Evolutionary conservation across 2,113 vertebrate species (phyloP).

Genomic region (Martes martes): DNA sequence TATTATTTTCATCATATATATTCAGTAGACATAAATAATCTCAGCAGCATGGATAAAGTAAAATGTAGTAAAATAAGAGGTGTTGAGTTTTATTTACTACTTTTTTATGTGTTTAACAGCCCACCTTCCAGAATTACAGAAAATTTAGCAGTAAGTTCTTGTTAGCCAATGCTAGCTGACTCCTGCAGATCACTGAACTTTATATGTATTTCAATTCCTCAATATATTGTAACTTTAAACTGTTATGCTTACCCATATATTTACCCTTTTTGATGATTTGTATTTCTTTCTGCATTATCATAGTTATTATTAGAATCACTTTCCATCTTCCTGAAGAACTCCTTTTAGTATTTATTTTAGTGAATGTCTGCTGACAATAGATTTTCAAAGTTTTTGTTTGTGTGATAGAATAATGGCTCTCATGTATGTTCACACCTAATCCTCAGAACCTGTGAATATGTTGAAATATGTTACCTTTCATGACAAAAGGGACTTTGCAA

Average conservation of each 20-base stretch:
- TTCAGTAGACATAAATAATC: neutral
- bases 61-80: neutral
- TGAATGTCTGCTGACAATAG: neutral
- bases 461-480: neutral
- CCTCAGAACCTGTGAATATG: neutral
- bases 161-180: neutral
- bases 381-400: neutral
- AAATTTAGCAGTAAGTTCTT: neutral
- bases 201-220: neutral
- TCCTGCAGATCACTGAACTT: neutral
- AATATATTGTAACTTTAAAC: neutral
- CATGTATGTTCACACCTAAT: neutral
- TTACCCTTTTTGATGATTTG: neutral
- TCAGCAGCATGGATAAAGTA: neutral
- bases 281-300: neutral
- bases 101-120: neutral
- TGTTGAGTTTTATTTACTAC: neutral
- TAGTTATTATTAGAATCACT: neutral
- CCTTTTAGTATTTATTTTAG: neutral
- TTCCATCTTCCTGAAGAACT: neutral
- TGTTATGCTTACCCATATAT: neutral
- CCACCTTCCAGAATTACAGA: neutral
- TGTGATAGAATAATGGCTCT: neutral
- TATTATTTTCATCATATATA: neutral
- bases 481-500: neutral